Conservation (phyloP, 2,888 invertebrate species). For the Acronicta alni region DNA sequence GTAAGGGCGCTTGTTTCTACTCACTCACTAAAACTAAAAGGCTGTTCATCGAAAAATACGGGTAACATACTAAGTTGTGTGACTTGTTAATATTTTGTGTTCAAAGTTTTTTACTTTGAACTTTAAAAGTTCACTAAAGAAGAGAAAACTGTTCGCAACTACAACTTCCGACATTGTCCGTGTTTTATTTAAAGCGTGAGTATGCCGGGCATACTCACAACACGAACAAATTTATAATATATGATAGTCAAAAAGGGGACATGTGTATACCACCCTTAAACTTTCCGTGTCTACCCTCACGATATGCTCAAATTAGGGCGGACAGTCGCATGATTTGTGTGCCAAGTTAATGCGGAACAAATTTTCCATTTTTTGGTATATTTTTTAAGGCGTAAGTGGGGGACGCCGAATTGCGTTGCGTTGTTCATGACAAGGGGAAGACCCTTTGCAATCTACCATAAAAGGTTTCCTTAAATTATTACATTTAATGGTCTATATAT, state of each 20-base stretch:
- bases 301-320: constrained; percentile 36
- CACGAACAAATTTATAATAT: too few relatives aligned
- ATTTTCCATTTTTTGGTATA: constrained; percentile 17
- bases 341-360: constrained; percentile 20
- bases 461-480: constrained; percentile 1
- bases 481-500: not conserved
- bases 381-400: constrained; percentile 19
- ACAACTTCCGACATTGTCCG: too few relatives aligned
- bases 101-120: too few relatives aligned
- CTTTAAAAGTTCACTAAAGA: too few relatives aligned
- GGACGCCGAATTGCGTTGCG: constrained; percentile 9
- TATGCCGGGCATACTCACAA: too few relatives aligned
- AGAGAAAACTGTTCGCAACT: too few relatives aligned
- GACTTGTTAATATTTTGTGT: too few relatives aligned
- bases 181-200: too few relatives aligned
- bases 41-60: too few relatives aligned
- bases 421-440: constrained; percentile 7
- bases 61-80: too few relatives aligned
- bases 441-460: constrained; percentile 3
- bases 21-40: too few relatives aligned
- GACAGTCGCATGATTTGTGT: constrained; percentile 43
- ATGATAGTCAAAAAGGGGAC: not conserved
- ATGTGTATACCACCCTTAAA: constrained; percentile 11
- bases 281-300: constrained; percentile 32
- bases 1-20: too few relatives aligned